Base-by-base conservation (phyloP, 1,140 invertebrate species). In the Heliconius nattereri region DNA sequence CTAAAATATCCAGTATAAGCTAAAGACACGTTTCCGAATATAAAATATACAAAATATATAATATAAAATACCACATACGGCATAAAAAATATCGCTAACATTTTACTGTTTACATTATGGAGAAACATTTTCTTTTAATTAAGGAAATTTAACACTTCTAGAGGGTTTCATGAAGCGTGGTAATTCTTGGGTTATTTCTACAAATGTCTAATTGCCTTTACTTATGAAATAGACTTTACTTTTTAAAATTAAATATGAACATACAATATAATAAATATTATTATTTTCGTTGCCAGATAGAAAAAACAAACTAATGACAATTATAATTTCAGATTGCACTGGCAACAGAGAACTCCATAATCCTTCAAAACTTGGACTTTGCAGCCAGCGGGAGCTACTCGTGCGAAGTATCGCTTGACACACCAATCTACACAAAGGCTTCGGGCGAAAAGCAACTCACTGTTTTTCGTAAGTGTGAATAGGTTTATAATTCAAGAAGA, bases 381-480 rank as follows among this genome's bases (percentile, higher is more conserved):
- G 95, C 96, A 83, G 96, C 97, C 70, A 96, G 96, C 40, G 97
- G 97, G 77, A 94, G 94, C 79, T 98, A 97, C 91, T 96, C 95
- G 49, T 98, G 97, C 88, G 96, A 97, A 85, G 97, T 97, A 20
- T 96, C 97, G 54, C 96, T 96, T 85, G 95, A 96, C 86, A 96
- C 96, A 74, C 97, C 97, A 77, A 97, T 97, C 86, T 98, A 96
- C 90, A 97, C 96, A 60, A 96, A 97, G 90, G 95, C 96, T 82
- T 97, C 97, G 11, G 95, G 95, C 66, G 95, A 95, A 81, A 96
- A 96, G 85, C 95, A 97, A 84, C 95, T 98, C 78, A 96, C 96
- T 84, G 96, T 98, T 80, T 97, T 97, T 95, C 96, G 97, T 97
- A 94, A 95, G 96, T 96, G 79, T 66, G 26, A 9, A 75, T 75